Evolutionary conservation across 2,113 vertebrate species (phyloP).

Genomic region (Menura novaehollandiae): DNA sequence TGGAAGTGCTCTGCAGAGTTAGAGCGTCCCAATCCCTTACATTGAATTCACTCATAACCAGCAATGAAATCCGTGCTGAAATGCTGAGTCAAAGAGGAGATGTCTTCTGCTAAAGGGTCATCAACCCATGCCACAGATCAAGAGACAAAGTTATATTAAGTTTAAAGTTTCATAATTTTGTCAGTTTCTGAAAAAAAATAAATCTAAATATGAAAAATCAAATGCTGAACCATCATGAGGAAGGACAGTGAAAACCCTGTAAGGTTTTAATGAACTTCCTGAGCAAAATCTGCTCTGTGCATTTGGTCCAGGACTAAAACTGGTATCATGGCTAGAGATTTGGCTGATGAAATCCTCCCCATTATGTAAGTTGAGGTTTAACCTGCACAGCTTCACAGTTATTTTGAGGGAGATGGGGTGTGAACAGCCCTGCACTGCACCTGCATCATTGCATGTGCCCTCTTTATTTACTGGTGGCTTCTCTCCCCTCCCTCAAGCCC

Average conservation of each 20-base stretch:
- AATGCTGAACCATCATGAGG: background rate
- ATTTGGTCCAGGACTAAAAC: background rate
- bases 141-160: background rate
- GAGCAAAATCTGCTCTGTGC: background rate
- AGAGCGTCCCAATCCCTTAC: background rate
- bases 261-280: background rate
- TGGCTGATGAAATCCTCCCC: background rate
- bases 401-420: background rate
- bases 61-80: background rate
- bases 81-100: background rate
- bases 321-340: background rate
- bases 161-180: background rate
- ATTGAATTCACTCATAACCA: background rate
- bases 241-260: background rate
- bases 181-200: background rate
- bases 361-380: background rate
- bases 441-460: fast-evolving
- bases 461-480: background rate
- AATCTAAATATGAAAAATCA: background rate
- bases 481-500: background rate
- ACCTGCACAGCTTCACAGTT: background rate
- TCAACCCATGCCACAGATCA: background rate
- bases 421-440: background rate
- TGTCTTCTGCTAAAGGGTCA: background rate
- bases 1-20: background rate